phyloP scores from a whole-genome alignment of 92 coral and sea anemone genomes.

The Pocillopora grandis region DNA sequence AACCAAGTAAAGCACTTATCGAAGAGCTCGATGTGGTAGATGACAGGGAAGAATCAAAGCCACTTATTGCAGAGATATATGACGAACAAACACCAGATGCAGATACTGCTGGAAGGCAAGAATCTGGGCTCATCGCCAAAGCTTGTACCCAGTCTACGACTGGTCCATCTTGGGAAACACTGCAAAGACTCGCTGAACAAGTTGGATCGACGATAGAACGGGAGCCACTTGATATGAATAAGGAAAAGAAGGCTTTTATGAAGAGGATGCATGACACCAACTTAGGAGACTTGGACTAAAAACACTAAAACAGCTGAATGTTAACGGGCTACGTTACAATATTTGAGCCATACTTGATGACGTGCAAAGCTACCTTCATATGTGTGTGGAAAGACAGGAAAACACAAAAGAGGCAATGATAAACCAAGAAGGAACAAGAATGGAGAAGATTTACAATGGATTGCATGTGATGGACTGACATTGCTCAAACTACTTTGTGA shows the following conservation, averaged over 20 bases:
- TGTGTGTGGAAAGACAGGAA: not conserved
- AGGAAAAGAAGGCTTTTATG: conserved; percentile 63
- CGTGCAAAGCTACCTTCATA: not conserved
- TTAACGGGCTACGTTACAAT: too few species aligned
- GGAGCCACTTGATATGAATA: conserved; percentile 72
- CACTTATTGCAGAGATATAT: not conserved
- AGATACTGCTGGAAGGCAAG: conserved; percentile 16
- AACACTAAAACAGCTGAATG: too few species aligned
- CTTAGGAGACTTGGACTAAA: conserved; percentile 38
- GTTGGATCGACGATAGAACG: conserved; percentile 88
- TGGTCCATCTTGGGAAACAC: conserved; percentile 57
- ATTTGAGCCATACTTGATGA: too few species aligned
- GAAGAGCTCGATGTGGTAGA: conserved; percentile 9
- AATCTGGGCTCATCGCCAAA: conserved; percentile 4
- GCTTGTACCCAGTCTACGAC: conserved; percentile 11
- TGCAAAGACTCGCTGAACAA: conserved; percentile 79
- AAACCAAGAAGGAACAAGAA: not conserved
- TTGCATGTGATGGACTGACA: not conserved
- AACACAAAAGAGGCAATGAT: not conserved
- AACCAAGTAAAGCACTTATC: conserved; percentile 9
- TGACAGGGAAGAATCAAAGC: not conserved
- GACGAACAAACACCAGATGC: not conserved
- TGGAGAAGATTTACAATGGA: not conserved
- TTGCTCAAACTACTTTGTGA: not conserved
- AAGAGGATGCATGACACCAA: conserved; percentile 45